Base-by-base conservation (phyloP, 2,797 vertebrate genomes). In the Diplodus puntazzo region DNA sequence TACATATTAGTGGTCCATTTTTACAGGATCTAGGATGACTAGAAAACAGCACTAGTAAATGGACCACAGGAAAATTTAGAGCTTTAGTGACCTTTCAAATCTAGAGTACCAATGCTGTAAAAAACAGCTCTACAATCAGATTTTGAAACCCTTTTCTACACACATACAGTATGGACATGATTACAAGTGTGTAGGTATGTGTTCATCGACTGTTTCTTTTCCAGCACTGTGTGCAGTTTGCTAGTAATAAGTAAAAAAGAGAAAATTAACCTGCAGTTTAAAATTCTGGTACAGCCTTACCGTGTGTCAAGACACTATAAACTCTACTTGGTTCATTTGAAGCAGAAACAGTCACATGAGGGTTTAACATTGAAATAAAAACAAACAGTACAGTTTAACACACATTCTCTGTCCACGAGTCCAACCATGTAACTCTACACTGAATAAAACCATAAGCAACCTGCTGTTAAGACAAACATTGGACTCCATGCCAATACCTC, bases 301-400 rank as follows among this genome's bases (percentile, higher is more conserved):
- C 4, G n/a, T 52, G n/a, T 10, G 13, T 21, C 17, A 16, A 34
- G 57, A 53, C 17, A 39, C 54, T 30, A 20, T 39, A 59, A 39
- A 46, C 30, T 63, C 42, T 60, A 4, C 39, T 42, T 18, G 53
- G 17, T 69, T 57, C 9, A 60, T 12, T 62, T 63, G 30, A 71
- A n/a, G 54, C 48, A 27, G 18, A 53, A 30, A 50, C 5, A 45
- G 57, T 18, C 34, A 23, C 45, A 62, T 13, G 21, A 57, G 45
- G 30, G 20, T 3, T 23, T 4, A 69, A 55, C 8, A 12, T 20
- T 13, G 11, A 69, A 54, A 64, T 5, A 23, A 12, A 76, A 14
- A 59, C 11, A 55, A 45, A 39, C 16, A 59, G 54, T 17, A 21
- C 20, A 23, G 23, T 45, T 68, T 0, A 42, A 39, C 27, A 45